Base-by-base conservation (phyloP, 2,113 vertebrate species). In the Saguinus imperator region DNA sequence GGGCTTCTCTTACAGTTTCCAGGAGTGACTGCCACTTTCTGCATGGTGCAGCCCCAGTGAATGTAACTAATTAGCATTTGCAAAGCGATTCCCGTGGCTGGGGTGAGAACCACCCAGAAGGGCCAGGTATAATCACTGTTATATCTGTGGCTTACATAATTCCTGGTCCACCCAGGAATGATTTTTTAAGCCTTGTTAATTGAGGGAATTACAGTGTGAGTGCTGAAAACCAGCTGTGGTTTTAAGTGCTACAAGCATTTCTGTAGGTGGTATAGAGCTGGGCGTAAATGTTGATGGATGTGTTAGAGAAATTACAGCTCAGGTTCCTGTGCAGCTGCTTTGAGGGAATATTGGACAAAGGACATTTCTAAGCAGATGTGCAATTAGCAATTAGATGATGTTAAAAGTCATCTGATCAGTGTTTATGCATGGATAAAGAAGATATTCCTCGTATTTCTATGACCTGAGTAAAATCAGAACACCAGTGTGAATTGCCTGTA, bases 101-200 rank as follows among this genome's bases (percentile, higher is more conserved):
- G 93, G 92, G 96, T 92, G 96, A 97, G 93, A 91, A 55, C 93
- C 96, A 84, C 92, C 89, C 91, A 87, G 97, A 97, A 95, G 83
- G 96, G 97, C 97, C 89, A 91, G 96, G 90, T 93, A 84, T 97
- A 97, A 98, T 97, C 97, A 97, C 89, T 95, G 89, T 96, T 96
- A 85, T 95, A 97, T 93, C 87, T 52, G 94, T 92, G 91, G 96
- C 90, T 97, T 84, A 87, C 93, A 89, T 96, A 97, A 94, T 97
- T 96, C 84, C 92, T 45, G 57, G 96, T 97, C 96, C 95, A 96
- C 95, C 94, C 87, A 58, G 79, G 80, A 94, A 95, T 95, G 96
- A 82, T 91, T 96, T 97, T 95, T 96, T 94, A 96, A 97, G 93
- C 94, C 83, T 91, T 52, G 91, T 93, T 98, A 98, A 98, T 97